Percentiles rank a stretch among this genome's conserved stretches.
Evolutionary conservation across 2,113 vertebrate genomes (phyloP).

Genomic region (Entomyzon cyanotis): DNA sequence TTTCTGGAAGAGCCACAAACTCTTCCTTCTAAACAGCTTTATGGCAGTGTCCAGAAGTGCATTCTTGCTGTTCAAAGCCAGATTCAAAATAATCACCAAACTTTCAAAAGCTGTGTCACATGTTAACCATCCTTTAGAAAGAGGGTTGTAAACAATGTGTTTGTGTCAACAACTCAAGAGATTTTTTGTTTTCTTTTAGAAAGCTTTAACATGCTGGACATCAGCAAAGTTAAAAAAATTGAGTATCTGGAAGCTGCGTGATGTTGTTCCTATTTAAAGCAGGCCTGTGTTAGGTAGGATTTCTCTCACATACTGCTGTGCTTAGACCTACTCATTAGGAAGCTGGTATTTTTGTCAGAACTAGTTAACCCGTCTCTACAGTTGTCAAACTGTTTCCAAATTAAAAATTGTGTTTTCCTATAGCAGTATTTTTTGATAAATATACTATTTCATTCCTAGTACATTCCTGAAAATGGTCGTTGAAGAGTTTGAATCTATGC

Average conservation of each 20-base stretch:
- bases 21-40: neutral
- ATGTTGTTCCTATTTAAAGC: neutral
- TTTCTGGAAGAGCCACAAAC: neutral
- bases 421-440: neutral
- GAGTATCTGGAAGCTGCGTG: neutral
- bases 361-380: neutral
- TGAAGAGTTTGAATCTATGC: neutral
- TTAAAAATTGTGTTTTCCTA: neutral
- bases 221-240: neutral
- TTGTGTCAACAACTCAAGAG: neutral
- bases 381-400: neutral
- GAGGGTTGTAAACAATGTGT: neutral
- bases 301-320: neutral
- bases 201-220: neutral
- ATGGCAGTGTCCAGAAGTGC: neutral
- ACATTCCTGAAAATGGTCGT: neutral
- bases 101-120: neutral
- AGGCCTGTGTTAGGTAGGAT: neutral
- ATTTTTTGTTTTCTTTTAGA: neutral
- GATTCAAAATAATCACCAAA: neutral
- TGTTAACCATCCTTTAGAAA: neutral
- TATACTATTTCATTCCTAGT: neutral
- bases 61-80: neutral
- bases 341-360: neutral
- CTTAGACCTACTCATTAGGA: neutral